phyloP scores from a whole-genome alignment of 2,888 invertebrate genomes.

The Monoplex corrugatus region DNA sequence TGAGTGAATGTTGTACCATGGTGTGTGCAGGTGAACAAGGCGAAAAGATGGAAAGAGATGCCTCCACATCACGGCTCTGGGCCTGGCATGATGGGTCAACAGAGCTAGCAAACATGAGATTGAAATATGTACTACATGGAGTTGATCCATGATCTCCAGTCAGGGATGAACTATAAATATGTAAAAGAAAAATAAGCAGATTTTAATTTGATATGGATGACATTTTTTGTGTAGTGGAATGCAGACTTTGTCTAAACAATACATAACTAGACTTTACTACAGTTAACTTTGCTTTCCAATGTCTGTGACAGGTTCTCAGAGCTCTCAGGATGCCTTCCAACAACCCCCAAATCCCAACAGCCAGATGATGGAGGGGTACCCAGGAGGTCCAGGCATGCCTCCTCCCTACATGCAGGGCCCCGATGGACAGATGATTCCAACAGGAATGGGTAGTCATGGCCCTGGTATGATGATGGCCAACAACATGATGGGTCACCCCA shows the following conservation, averaged over 20 bases:
- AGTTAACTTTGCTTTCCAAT: background rate
- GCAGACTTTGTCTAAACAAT: no score
- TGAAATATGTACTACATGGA: no score
- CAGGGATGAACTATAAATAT: no score
- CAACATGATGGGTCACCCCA: constrained; percentile 63
- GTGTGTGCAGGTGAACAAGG: constrained; percentile 94
- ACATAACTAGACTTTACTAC: no score
- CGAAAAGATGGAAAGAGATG: constrained; percentile 99
- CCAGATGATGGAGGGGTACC: constrained; percentile 64
- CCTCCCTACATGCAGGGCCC: constrained; percentile 72
- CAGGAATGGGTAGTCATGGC: constrained; percentile 65
- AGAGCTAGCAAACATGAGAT: constrained; percentile 49
- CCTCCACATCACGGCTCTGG: constrained; percentile 49
- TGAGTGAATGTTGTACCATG: background rate
- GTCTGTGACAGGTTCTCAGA: constrained; percentile 68
- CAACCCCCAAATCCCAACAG: constrained; percentile 71
- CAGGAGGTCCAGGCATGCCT: constrained; percentile 52
- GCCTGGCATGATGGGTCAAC: constrained; percentile 54
- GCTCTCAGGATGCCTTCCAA: constrained; percentile 76
- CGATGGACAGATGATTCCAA: constrained; percentile 68
- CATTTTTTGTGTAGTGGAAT: no score
- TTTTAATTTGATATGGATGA: no score
- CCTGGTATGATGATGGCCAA: constrained; percentile 71
- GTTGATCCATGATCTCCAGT: no score
- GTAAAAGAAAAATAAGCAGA: no score